Conservation (phyloP, 1,140 invertebrate species). For the Onthophagus taurus region DNA sequence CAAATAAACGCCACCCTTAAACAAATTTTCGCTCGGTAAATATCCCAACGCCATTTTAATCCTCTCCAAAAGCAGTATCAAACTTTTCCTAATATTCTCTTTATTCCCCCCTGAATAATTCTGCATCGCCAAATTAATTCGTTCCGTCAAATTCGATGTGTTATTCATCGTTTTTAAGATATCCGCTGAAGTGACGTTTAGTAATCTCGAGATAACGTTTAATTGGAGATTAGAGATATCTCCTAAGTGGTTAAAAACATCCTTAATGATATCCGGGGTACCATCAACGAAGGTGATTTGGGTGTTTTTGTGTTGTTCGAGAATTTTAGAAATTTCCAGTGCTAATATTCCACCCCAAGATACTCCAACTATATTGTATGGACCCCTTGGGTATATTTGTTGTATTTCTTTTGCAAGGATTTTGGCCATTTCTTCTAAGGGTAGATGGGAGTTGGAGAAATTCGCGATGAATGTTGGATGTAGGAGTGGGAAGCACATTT, state of each 20-base stretch:
- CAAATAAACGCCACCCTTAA: slow-evolving; percentile 26
- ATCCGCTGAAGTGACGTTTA: slow-evolving; percentile 24
- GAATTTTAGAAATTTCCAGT: slow-evolving; percentile 31
- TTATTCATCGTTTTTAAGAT: slow-evolving; percentile 20
- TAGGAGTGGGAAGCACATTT: slow-evolving; percentile 26
- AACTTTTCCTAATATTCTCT: slow-evolving; percentile 18
- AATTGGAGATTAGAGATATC: slow-evolving; percentile 21
- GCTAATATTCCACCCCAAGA: slow-evolving; percentile 35
- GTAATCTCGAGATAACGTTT: slow-evolving; percentile 26
- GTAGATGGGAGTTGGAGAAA: slow-evolving; percentile 20
- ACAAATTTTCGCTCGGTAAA: slow-evolving; percentile 18
- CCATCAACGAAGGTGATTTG: slow-evolving; percentile 34
- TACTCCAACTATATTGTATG: slow-evolving; percentile 33
- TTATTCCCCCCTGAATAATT: slow-evolving; percentile 16
- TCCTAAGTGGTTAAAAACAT: slow-evolving; percentile 28
- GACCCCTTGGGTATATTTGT: slow-evolving; percentile 28
- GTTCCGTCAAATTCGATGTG: not conserved
- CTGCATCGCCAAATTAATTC: slow-evolving; percentile 21
- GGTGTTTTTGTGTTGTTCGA: slow-evolving; percentile 26
- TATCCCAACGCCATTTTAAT: slow-evolving; percentile 22
- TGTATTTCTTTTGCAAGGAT: slow-evolving; percentile 28
- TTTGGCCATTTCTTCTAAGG: slow-evolving; percentile 22
- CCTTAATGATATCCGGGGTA: slow-evolving; percentile 31
- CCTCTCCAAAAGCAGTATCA: slow-evolving; percentile 21
- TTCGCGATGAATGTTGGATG: slow-evolving; percentile 30